Percentiles rank a stretch among this genome's conserved stretches.
Evolutionary conservation across 2,797 vertebrate genomes (phyloP).

Genomic region (Lycodopsis pacificus): DNA sequence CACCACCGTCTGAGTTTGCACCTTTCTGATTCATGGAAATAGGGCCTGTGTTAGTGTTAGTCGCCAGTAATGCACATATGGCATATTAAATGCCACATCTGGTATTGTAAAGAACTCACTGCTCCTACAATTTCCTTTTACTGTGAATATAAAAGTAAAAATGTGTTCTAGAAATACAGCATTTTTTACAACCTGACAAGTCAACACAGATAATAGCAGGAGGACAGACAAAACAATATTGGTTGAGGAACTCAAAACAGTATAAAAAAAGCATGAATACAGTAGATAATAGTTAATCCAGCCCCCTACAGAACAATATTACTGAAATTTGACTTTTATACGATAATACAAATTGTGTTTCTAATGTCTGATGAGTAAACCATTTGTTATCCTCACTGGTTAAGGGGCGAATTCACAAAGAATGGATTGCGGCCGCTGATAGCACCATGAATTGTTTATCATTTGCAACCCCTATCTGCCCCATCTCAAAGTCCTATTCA

Average conservation of each 20-base stretch:
- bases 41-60: constrained; percentile 1
- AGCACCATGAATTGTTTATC: not conserved
- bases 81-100: constrained; percentile 25
- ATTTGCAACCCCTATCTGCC: not conserved
- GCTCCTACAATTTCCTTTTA: constrained; percentile 14
- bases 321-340: not conserved
- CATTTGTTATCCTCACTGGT: constrained; percentile 5
- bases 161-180: not conserved
- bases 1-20: constrained; percentile 7
- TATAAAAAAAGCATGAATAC: not conserved
- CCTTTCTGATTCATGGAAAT: constrained; percentile 13
- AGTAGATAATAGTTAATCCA: not conserved
- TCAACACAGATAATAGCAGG: not conserved
- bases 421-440: not conserved
- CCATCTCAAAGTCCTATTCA: not conserved
- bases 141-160: constrained; percentile 11
- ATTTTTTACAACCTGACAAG: not conserved
- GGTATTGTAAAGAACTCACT: constrained; percentile 2
- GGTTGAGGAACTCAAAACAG: not conserved
- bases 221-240: not conserved
- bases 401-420: constrained; percentile 4
- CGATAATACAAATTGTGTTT: constrained; percentile 15
- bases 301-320: no score
- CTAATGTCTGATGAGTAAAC: constrained; percentile 18
- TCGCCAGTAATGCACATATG: constrained; percentile 17